phyloP scores from a whole-genome alignment of 1,140 invertebrate species.

The Lasioglossum albipes region DNA sequence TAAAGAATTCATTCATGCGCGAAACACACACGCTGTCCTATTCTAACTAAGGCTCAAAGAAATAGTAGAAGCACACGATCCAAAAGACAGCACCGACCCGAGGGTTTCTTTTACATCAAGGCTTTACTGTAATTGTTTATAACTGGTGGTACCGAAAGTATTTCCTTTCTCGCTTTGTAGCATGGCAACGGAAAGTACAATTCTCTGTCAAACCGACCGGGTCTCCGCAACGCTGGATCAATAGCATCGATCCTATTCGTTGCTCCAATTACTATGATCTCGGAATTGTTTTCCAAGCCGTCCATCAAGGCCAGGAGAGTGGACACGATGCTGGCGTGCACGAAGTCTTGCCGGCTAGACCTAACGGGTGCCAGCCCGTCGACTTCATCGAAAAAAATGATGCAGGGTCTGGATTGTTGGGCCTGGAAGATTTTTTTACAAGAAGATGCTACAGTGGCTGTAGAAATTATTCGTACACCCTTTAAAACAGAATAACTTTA shows the following conservation, averaged over 20 bases:
- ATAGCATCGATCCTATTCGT: constrained; percentile 88
- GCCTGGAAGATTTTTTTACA: constrained; percentile 77
- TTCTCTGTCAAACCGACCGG: constrained; percentile 84
- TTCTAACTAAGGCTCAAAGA: too few species aligned
- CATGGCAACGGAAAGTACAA: constrained; percentile 78
- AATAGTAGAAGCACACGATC: too few species aligned
- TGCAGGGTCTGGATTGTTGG: constrained; percentile 85
- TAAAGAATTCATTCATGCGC: too few species aligned
- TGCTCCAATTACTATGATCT: constrained; percentile 88
- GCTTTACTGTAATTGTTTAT: background rate
- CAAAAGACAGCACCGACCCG: too few species aligned
- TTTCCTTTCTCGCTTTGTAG: constrained; percentile 75
- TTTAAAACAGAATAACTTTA: too few species aligned
- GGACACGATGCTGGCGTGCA: constrained; percentile 81
- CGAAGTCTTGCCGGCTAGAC: constrained; percentile 84
- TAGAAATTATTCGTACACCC: too few species aligned
- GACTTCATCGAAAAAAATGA: constrained; percentile 90
- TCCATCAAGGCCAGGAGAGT: constrained; percentile 88
- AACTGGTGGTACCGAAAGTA: constrained; percentile 80
- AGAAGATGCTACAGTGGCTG: background rate
- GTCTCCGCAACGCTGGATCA: constrained; percentile 86
- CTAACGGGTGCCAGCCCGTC: constrained; percentile 86
- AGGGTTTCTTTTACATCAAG: too few species aligned
- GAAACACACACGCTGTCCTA: too few species aligned
- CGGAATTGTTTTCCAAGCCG: constrained; percentile 83